Conservation (phyloP, 2,113 vertebrate genomes). For the Strix uralensis region DNA sequence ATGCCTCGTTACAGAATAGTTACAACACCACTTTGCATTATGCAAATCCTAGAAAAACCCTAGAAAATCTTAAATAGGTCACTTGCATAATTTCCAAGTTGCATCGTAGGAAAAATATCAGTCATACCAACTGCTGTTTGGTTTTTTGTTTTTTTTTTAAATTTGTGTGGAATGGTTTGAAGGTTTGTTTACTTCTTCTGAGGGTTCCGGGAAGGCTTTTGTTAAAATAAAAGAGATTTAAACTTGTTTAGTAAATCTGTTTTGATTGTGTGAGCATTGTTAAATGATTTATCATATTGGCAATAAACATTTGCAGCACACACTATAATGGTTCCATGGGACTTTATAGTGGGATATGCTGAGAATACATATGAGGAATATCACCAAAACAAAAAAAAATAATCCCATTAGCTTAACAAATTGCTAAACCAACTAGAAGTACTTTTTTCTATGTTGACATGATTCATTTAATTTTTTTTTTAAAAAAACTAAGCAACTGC, state of each 20-base stretch:
- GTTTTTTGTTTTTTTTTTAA: not conserved
- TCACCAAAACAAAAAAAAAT: not conserved
- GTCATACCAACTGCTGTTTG: not conserved
- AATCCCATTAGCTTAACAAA: constrained; percentile 31
- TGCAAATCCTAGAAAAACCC: not conserved
- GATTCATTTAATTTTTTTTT: not conserved
- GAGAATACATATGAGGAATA: constrained; percentile 28
- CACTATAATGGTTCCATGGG: not conserved
- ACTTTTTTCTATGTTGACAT: not conserved
- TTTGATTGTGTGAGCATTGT: constrained; percentile 22
- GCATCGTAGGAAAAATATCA: not conserved
- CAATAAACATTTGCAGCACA: constrained; percentile 45
- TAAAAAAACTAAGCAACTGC: not conserved
- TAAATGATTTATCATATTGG: constrained; percentile 57
- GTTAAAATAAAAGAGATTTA: constrained; percentile 27
- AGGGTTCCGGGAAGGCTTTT: not conserved
- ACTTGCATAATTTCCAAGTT: not conserved
- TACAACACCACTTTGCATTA: not conserved
- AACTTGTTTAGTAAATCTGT: constrained; percentile 29
- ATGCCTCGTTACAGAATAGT: not conserved
- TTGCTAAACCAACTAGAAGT: not conserved
- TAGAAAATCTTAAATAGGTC: not conserved
- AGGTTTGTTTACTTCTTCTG: not conserved
- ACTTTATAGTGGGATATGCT: not conserved
- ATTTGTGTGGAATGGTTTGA: not conserved